A percentile compares a stretch with the other conserved stretches of the same genome.
Conservation (phyloP, 2,888 invertebrate species). For the Bombyx huttoni region DNA sequence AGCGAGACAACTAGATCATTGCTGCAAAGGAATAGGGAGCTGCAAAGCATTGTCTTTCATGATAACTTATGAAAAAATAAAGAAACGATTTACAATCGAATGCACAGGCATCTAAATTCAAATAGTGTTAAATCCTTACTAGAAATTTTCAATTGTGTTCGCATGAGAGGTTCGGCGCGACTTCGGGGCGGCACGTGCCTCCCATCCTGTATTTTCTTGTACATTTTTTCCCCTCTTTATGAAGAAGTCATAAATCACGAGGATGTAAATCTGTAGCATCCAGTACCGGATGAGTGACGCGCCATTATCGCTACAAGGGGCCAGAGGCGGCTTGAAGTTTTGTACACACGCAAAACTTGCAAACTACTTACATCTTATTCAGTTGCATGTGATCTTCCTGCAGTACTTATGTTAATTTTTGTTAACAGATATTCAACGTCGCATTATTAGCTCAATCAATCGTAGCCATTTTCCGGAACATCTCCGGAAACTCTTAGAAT, state of each 20-base stretch:
- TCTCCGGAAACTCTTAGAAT: too few species aligned
- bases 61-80: background rate
- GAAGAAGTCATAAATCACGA: constrained; percentile 69
- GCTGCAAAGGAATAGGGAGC: too few species aligned
- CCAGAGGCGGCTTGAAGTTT: constrained; percentile 47
- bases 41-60: background rate
- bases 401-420: background rate
- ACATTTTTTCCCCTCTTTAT: constrained; percentile 63
- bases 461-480: too few species aligned
- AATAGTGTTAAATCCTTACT: constrained; percentile 21
- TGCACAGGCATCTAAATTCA: constrained; percentile 2
- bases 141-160: constrained; percentile 25
- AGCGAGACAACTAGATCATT: too few species aligned
- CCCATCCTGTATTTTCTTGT: constrained; percentile 43
- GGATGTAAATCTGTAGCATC: constrained; percentile 70
- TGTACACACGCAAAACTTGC: constrained; percentile 27
- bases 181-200: constrained; percentile 13
- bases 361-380: constrained; percentile 7
- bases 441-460: too few species aligned
- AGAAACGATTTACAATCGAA: background rate
- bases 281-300: constrained; percentile 66
- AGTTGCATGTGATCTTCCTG: constrained; percentile 8
- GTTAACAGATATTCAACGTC: background rate
- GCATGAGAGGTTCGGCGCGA: constrained; percentile 16
- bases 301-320: constrained; percentile 55